These are phyloP conservation scores for Pyrrhia umbra DNA, from an alignment of 2,888 invertebrate species.

Conservation along the genomic window DNA sequence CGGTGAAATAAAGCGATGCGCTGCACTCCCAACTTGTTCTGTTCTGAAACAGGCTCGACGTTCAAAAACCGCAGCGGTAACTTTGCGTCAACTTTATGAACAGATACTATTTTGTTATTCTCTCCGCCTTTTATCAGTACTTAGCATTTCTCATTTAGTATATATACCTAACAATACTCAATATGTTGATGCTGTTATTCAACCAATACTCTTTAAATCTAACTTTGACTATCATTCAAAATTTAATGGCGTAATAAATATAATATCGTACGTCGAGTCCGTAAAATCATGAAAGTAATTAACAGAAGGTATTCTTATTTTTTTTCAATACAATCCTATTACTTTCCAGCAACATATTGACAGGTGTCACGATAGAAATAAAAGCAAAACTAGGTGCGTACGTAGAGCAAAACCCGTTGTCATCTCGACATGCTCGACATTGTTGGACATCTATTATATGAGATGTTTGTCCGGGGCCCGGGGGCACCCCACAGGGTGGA, in stretches of 20 bases:
- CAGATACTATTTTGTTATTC: constrained; percentile 66
- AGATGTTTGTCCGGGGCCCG: constrained; percentile 79
- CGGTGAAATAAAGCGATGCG: constrained; percentile 75
- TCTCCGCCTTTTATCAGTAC: constrained; percentile 41
- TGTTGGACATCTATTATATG: constrained; percentile 84
- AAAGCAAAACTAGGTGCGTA: constrained; percentile 62
- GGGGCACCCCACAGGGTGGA: constrained; percentile 71
- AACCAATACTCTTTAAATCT: too few species aligned
- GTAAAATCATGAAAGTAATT: too few species aligned
- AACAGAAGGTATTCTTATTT: not conserved
- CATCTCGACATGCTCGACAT: constrained; percentile 81
- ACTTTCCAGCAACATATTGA: constrained; percentile 50
- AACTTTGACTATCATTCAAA: too few species aligned
- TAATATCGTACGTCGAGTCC: too few species aligned
- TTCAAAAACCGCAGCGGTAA: constrained; percentile 81
- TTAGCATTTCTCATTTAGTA: constrained; percentile 2
- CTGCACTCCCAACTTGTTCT: constrained; percentile 79
- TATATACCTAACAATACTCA: too few species aligned
- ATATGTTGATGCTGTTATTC: too few species aligned
- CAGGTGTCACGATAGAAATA: constrained; percentile 64
- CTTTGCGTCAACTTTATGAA: constrained; percentile 82
- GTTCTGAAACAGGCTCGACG: constrained; percentile 72
- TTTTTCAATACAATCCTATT: not conserved
- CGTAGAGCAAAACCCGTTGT: constrained; percentile 74
- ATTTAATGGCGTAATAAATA: too few species aligned